Base-by-base conservation (phyloP, 2,888 invertebrate genomes). In the Antitype chi region DNA sequence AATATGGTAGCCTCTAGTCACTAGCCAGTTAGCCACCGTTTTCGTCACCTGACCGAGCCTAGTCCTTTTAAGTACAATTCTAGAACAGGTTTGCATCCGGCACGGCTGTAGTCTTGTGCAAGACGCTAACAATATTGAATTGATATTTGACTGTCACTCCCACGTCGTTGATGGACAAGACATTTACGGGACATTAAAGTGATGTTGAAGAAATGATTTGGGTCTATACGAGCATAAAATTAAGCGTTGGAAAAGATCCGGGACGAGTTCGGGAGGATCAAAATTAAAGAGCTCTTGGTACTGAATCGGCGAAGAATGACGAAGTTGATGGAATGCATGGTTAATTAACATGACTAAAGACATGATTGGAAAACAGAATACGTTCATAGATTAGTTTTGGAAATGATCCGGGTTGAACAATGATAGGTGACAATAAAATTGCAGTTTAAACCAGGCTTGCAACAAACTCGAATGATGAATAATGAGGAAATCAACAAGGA, bases 81-180 rank as follows among this genome's bases (percentile, higher is more conserved):
- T 88, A 85, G 87, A 88, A 88, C 89, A 77, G 88, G 89, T 89
- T 89, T 84, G 76, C 80, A 88, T 89, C 90, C 89, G 89, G 87
- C 64, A 83, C 73, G 73, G 11, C 76, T 70, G 69, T 81, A 49
- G 28, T 73, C 68, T 85, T 85, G 86, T 83, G 80, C 83, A 84
- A 85, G 74, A 79, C 67, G n/a, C 49, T 74, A 67, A 82, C 78
- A 81, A 83, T 81, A 73, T 82, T 81, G 70, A 82, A 80, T 82
- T 76, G 62, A 74, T 82, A 72, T 85, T 82, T 57, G 79, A 63
- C 73, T 82, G 83, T 80, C 85, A 85, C 88, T 79, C 89, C 85
- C 80, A 90, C 88, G 72, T 78, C 68, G 60, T 82, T 71, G 80
- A 85, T 64, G 64, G 60, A 71, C 80, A 74, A 68, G 55, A 87